These are phyloP conservation scores for Machimus rusticus DNA, from an alignment of 2,888 invertebrate species.

Conservation along the genomic window DNA sequence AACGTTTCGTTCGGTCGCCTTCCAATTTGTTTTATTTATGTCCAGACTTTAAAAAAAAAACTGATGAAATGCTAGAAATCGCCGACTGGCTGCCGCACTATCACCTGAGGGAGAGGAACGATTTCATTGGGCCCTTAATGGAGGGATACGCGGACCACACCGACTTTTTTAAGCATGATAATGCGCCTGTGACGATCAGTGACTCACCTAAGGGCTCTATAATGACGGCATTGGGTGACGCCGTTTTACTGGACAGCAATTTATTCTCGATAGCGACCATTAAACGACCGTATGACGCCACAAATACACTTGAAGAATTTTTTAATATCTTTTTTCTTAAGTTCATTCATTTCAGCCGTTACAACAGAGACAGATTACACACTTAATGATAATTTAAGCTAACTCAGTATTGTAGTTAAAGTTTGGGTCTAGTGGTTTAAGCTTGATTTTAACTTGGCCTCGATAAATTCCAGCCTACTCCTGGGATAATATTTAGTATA, in stretches of 20 bases:
- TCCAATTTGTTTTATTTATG: slow-evolving; percentile 29
- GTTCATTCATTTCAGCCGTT: not conserved
- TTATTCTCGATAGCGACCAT: slow-evolving; percentile 1
- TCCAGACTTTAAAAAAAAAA: not conserved
- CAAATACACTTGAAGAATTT: not conserved
- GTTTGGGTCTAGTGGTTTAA: too few relatives aligned
- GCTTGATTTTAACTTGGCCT: too few relatives aligned
- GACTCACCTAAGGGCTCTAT: slow-evolving; percentile 8
- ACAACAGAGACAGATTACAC: not conserved
- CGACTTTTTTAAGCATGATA: not conserved
- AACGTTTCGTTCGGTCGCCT: not conserved
- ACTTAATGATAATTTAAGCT: not conserved
- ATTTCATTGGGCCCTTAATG: slow-evolving; percentile 36
- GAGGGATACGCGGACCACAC: slow-evolving; percentile 23
- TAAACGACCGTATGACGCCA: not conserved
- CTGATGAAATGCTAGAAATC: slow-evolving; percentile 14
- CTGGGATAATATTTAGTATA: too few relatives aligned
- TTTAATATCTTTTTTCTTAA: not conserved
- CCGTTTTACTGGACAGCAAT: slow-evolving; percentile 17
- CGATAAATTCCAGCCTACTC: too few relatives aligned
- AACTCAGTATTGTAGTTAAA: too few relatives aligned
- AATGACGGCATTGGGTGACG: slow-evolving; percentile 11
- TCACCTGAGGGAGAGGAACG: slow-evolving; percentile 30
- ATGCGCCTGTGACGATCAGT: not conserved
- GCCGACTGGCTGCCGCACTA: not conserved